Percentiles rank a stretch among this genome's conserved stretches.
Conservation (phyloP, 2,113 vertebrate species). For the Uria lomvia region DNA sequence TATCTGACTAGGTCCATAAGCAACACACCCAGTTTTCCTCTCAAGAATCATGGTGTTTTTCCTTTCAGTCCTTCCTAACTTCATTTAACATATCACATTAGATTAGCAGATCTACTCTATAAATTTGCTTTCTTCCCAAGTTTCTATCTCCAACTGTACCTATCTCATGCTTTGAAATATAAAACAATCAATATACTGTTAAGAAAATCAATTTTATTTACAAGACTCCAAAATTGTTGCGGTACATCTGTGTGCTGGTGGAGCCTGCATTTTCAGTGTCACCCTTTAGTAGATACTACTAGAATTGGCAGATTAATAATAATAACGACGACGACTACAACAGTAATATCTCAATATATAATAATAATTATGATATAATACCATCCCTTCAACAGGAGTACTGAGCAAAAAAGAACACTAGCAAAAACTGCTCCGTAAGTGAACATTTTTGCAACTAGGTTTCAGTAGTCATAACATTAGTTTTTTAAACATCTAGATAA, state of each 20-base stretch:
- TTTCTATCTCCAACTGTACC: neutral
- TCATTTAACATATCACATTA: neutral
- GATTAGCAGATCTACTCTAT: neutral
- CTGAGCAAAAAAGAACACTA: neutral
- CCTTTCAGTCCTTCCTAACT: neutral
- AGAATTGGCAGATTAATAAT: neutral
- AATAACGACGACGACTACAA: neutral
- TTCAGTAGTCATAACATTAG: neutral
- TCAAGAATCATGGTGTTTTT: neutral
- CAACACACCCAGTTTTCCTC: neutral
- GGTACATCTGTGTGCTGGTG: neutral
- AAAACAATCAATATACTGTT: neutral
- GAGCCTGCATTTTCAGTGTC: neutral
- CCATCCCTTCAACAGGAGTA: accelerated
- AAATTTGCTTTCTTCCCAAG: neutral
- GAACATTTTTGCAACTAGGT: neutral
- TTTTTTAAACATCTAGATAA: neutral
- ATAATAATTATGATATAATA: neutral
- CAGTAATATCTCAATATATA: neutral
- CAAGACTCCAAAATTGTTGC: neutral
- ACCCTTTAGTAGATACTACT: neutral
- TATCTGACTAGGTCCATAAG: neutral
- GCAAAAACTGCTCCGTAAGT: neutral
- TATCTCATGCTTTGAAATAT: neutral
- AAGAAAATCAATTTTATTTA: neutral